Conservation (phyloP, 2,797 vertebrate species). For the Dromococcyx pavoninus region DNA sequence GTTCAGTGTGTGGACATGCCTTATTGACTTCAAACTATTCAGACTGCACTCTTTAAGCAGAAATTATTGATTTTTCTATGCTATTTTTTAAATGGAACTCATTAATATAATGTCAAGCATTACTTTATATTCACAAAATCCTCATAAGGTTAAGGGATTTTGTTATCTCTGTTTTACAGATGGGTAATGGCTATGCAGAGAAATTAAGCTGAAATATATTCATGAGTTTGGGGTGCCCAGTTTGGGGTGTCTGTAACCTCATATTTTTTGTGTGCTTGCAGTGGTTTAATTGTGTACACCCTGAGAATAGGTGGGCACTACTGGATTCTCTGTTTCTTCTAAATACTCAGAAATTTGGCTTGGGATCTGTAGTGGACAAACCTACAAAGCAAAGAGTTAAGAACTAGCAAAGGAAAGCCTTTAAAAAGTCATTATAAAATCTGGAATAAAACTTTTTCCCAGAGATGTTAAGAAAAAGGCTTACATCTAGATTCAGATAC, state of each 20-base stretch:
- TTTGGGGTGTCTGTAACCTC: background rate
- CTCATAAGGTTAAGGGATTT: slow-evolving; percentile 20
- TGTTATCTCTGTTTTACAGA: slow-evolving; percentile 24
- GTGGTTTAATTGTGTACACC: background rate
- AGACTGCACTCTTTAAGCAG: background rate
- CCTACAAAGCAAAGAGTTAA: background rate
- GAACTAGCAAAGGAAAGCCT: background rate
- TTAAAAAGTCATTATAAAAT: background rate
- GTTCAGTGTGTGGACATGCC: background rate
- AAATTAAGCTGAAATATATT: background rate
- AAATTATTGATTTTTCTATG: slow-evolving; percentile 41
- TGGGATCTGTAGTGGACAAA: background rate
- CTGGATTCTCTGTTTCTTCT: background rate
- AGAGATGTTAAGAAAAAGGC: background rate
- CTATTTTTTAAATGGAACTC: slow-evolving; percentile 37
- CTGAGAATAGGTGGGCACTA: background rate
- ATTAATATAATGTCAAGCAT: slow-evolving; percentile 2
- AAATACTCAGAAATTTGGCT: background rate
- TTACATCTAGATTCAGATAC: background rate
- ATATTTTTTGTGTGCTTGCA: background rate
- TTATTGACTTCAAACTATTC: slow-evolving; percentile 32
- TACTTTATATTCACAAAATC: slow-evolving; percentile 11
- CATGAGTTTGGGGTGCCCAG: background rate
- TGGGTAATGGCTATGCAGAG: background rate
- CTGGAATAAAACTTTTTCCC: background rate